A percentile compares a stretch with the other conserved stretches of the same genome.
These are phyloP conservation scores for Pachyuromys duprasi DNA, from an alignment of 2,797 vertebrate species.

Conservation along the genomic window DNA sequence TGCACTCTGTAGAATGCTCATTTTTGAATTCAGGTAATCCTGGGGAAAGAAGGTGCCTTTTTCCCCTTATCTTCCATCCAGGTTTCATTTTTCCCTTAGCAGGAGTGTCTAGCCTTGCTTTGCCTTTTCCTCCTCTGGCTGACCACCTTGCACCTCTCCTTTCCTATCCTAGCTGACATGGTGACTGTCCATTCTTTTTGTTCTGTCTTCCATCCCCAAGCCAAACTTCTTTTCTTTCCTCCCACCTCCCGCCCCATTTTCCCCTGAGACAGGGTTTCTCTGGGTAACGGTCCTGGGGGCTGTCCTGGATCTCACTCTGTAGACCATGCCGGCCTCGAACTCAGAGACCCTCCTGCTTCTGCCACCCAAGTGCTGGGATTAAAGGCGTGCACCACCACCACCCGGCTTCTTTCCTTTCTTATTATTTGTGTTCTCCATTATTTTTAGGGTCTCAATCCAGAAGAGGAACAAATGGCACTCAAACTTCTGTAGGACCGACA, in stretches of 20 bases:
- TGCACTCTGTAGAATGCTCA: neutral
- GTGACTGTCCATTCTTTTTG: neutral
- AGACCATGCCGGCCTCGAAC: neutral
- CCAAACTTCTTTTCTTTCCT: constrained; percentile 23
- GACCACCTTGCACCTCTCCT: neutral
- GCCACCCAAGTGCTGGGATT: neutral
- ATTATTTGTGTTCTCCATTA: neutral
- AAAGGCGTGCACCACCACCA: neutral
- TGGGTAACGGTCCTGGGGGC: neutral
- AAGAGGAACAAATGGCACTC: neutral
- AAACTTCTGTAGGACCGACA: neutral
- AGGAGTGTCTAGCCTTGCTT: neutral
- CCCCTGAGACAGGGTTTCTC: neutral
- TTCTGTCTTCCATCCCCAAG: neutral
- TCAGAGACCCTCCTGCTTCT: neutral
- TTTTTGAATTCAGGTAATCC: neutral
- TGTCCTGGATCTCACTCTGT: neutral
- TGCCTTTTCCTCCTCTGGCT: neutral
- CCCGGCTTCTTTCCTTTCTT: constrained; percentile 9
- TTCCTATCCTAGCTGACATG: neutral
- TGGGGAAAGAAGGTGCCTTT: neutral
- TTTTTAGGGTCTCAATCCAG: neutral
- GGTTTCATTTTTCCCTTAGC: neutral
- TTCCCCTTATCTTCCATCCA: neutral
- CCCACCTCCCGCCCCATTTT: neutral